These are phyloP conservation scores for Lophotriccus pileatus DNA, from an alignment of 2,797 vertebrate species.

Conservation along the genomic window DNA sequence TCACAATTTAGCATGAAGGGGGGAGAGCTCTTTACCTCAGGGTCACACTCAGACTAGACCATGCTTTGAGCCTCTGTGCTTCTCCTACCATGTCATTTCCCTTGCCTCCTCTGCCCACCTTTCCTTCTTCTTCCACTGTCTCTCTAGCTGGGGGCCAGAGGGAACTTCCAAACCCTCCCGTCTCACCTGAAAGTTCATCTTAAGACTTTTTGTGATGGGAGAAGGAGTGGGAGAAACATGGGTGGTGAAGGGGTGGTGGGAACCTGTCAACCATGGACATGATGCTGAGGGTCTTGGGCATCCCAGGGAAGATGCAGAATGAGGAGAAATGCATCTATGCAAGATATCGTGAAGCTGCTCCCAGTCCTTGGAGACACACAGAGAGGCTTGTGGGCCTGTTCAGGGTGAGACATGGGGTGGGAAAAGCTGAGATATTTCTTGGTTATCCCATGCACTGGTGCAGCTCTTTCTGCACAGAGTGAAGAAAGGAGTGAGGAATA, in stretches of 20 bases:
- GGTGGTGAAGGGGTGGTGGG: not conserved
- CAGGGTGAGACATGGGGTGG: not conserved
- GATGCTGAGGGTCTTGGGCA: not conserved
- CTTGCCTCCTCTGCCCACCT: not conserved
- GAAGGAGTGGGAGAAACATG: not conserved
- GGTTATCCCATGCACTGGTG: not conserved
- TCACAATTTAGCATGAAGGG: not conserved
- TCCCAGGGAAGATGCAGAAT: not conserved
- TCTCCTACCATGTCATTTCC: not conserved
- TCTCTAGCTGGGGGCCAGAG: not conserved
- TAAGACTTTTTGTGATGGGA: not conserved
- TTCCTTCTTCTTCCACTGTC: not conserved
- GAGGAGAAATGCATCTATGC: not conserved
- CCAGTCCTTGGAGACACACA: not conserved
- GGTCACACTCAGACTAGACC: not conserved
- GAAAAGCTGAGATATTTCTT: not conserved
- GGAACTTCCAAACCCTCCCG: not conserved
- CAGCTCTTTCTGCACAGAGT: not conserved
- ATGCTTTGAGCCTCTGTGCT: not conserved
- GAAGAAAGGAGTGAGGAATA: not conserved
- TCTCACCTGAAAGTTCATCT: not conserved
- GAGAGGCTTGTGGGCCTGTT: not conserved
- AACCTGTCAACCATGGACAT: not conserved
- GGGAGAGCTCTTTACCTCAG: not conserved
- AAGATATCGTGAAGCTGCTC: not conserved